Conservation (phyloP, 2,797 vertebrate species). For the Clarias pachynema region DNA sequence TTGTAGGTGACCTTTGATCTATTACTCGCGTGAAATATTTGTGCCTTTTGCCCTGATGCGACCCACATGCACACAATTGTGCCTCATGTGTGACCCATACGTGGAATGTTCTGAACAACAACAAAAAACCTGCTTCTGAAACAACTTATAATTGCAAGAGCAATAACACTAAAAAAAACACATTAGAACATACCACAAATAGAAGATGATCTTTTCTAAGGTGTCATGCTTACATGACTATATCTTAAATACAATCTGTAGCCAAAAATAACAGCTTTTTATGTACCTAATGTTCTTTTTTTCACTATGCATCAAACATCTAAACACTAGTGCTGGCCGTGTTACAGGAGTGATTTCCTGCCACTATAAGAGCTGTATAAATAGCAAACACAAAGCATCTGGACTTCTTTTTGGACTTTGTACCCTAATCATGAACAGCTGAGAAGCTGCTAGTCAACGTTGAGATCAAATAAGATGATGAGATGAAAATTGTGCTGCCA, state of each 20-base stretch:
- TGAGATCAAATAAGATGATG: not conserved
- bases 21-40: not conserved
- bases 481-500: not conserved
- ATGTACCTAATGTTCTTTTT: not conserved
- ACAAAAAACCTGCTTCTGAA: not conserved
- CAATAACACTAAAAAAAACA: not conserved
- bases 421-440: not conserved
- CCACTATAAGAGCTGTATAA: not conserved
- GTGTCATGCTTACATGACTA: not conserved
- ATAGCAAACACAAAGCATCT: not conserved
- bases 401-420: not conserved
- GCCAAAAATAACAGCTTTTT: not conserved
- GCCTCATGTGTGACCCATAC: not conserved
- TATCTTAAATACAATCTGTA: not conserved
- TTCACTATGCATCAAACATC: not conserved
- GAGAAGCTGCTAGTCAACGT: not conserved
- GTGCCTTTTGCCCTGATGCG: not conserved
- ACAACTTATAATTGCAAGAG: not conserved
- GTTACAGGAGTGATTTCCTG: not conserved
- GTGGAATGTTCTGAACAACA: conserved; percentile 2
- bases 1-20: not conserved
- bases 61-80: not conserved
- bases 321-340: not conserved
- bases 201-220: not conserved
- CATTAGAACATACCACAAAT: not conserved